These are phyloP conservation scores for Enteromius mattozi DNA, from an alignment of 2,797 vertebrate species.

Conservation along the genomic window DNA sequence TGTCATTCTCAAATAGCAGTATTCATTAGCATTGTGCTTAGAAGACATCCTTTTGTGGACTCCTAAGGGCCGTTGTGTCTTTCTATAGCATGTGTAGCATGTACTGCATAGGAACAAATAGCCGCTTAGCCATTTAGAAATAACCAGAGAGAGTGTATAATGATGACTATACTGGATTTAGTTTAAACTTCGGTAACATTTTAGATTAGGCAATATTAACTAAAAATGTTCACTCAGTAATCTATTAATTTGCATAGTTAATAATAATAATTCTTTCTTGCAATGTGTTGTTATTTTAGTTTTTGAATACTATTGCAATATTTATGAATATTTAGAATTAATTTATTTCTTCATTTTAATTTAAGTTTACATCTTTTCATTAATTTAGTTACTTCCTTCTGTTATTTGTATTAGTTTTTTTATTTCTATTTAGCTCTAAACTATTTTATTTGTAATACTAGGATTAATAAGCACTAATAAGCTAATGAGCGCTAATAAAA, in stretches of 20 bases:
- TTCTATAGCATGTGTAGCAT: background rate
- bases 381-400: no score
- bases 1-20: background rate
- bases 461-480: no score
- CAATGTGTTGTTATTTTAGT: no score
- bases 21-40: background rate
- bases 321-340: no score
- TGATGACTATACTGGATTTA: background rate
- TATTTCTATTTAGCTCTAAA: background rate
- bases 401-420: no score
- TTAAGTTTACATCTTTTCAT: no score
- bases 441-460: background rate
- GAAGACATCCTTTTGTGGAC: background rate
- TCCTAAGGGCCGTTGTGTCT: background rate
- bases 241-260: no score
- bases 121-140: background rate
- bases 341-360: no score
- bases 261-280: no score
- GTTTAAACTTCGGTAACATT: background rate
- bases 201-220: background rate
- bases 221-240: background rate
- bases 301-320: no score
- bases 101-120: background rate
- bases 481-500: no score
- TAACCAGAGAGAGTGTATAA: background rate